Conservation (phyloP, 1,140 invertebrate species). For the Heliconius nattereri region DNA sequence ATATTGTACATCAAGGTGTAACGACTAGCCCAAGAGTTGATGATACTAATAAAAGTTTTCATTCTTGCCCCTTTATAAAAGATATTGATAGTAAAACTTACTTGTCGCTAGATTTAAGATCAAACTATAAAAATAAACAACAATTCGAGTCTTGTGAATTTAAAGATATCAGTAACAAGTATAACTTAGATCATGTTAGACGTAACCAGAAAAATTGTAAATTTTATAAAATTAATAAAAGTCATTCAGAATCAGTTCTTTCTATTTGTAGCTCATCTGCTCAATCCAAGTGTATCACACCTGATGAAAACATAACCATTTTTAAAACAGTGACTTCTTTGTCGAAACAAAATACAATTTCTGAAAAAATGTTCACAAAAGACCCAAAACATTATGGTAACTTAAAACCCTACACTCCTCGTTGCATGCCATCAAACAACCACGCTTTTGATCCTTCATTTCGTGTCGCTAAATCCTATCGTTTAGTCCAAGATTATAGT, state of each 20-base stretch:
- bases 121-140: constrained; percentile 48
- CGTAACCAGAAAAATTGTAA: constrained; percentile 1
- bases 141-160: constrained; percentile 9
- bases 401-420: constrained; percentile 17
- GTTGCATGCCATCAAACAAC: constrained; percentile 38
- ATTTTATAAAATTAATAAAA: constrained; percentile 12
- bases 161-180: not conserved
- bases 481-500: constrained; percentile 66
- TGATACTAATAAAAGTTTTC: constrained; percentile 18
- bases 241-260: constrained; percentile 20
- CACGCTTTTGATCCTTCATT: constrained; percentile 62
- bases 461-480: constrained; percentile 56
- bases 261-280: constrained; percentile 15
- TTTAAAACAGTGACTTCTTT: constrained; percentile 23
- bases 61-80: constrained; percentile 24
- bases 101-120: constrained; percentile 60
- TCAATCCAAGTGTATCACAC: constrained; percentile 10
- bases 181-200: not conserved
- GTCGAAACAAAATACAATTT: not conserved
- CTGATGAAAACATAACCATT: constrained; percentile 14
- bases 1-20: constrained; percentile 19
- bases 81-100: constrained; percentile 50
- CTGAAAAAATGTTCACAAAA: not conserved
- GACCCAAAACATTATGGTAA: not conserved
- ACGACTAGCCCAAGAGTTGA: constrained; percentile 16